phyloP scores from a whole-genome alignment of 2,113 vertebrate genomes.

The Pogona vitticeps region DNA sequence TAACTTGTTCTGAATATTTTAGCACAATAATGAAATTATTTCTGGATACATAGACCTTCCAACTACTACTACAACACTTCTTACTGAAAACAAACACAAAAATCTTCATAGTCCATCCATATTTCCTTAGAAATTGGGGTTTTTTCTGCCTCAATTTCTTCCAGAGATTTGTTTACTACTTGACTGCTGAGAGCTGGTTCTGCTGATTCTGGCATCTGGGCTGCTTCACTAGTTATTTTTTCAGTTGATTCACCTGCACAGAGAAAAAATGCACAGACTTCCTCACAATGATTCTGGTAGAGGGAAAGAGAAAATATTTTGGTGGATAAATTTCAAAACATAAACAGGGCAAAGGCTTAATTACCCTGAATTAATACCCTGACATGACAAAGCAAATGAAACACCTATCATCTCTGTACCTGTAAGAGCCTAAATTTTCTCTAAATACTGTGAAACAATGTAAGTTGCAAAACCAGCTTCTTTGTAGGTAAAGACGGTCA shows the following conservation, averaged over 20 bases:
- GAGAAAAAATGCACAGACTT: background rate
- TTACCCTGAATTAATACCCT: background rate
- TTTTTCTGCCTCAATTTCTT: slow-evolving; percentile 44
- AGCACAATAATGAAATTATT: background rate
- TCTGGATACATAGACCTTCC: background rate
- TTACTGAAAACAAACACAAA: slow-evolving; percentile 91
- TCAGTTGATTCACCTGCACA: slow-evolving; percentile 56
- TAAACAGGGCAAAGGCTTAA: slow-evolving; percentile 8
- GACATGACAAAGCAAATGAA: background rate
- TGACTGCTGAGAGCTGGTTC: slow-evolving; percentile 37
- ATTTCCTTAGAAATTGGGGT: slow-evolving; percentile 73
- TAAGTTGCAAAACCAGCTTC: background rate
- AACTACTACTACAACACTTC: slow-evolving; percentile 32
- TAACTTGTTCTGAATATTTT: background rate
- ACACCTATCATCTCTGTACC: background rate
- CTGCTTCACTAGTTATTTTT: slow-evolving; percentile 25
- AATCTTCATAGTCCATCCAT: slow-evolving; percentile 90
- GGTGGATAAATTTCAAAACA: background rate
- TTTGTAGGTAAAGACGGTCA: background rate
- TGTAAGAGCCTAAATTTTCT: background rate
- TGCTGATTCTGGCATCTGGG: slow-evolving; percentile 24
- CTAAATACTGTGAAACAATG: background rate
- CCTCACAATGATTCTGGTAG: background rate
- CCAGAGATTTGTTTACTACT: slow-evolving; percentile 58
- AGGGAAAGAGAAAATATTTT: background rate